Percentiles rank a stretch among this genome's conserved stretches.
Evolutionary conservation across 2,888 invertebrate species (phyloP).

Genomic region (Merodon equestris): DNA sequence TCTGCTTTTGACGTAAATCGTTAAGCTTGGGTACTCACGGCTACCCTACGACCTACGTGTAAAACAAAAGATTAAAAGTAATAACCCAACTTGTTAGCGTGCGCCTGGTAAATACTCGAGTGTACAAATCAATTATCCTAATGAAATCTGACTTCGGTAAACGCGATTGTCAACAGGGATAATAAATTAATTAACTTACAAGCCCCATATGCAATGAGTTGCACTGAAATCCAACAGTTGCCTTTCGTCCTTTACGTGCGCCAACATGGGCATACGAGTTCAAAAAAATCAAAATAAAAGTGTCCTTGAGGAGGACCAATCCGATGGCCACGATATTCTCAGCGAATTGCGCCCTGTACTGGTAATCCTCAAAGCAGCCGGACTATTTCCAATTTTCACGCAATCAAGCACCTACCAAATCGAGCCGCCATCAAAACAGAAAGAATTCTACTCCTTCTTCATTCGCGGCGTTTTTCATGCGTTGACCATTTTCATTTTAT

Average conservation of each 20-base stretch:
- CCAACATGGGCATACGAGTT: conserved; percentile 49
- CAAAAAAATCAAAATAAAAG: conserved; percentile 27
- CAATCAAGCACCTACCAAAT: conserved; percentile 72
- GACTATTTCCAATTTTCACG: conserved; percentile 74
- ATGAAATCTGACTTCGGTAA: conserved; percentile 30
- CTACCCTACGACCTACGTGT: too few species aligned
- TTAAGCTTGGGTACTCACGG: too few species aligned
- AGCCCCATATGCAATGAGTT: not conserved
- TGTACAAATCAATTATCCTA: conserved; percentile 43
- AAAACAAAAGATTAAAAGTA: too few species aligned
- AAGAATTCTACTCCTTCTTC: conserved; percentile 73
- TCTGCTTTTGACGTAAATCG: too few species aligned
- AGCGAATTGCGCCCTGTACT: conserved; percentile 72
- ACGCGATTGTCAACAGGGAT: conserved; percentile 37
- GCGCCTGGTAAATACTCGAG: not conserved
- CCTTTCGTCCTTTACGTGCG: not conserved
- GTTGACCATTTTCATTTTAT: conserved; percentile 73
- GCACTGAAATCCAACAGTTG: not conserved
- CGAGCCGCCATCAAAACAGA: conserved; percentile 72
- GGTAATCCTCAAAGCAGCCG: conserved; percentile 73
- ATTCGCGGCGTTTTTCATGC: conserved; percentile 72
- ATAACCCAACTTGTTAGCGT: not conserved
- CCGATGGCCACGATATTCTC: conserved; percentile 10
- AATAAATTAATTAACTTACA: conserved; percentile 45
- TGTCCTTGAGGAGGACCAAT: conserved; percentile 7